These are phyloP conservation scores for Heliocidaris tuberculata DNA, from an alignment of 35 echinoderm and acorn worm genomes.

Conservation along the genomic window DNA sequence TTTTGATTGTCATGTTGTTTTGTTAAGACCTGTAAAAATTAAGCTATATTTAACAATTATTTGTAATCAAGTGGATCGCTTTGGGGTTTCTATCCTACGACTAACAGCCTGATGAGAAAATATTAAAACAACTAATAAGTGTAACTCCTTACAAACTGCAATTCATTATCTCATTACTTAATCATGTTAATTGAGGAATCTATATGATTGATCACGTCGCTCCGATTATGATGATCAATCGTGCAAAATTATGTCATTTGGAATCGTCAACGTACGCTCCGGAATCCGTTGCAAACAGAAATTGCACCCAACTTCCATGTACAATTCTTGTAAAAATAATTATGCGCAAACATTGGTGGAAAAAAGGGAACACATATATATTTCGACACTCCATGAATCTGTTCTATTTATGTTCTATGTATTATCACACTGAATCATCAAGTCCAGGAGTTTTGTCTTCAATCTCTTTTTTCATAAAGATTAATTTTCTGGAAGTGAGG, in stretches of 20 bases:
- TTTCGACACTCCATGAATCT: neutral
- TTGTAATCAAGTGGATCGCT: slow-evolving; percentile 39
- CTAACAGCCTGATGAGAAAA: neutral
- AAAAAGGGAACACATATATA: neutral
- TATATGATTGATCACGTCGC: too few species aligned
- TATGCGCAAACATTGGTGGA: neutral
- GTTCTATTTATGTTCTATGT: neutral
- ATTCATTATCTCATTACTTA: neutral
- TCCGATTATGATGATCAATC: neutral
- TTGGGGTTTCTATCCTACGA: neutral
- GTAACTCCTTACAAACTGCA: neutral
- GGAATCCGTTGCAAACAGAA: neutral
- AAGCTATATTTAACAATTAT: slow-evolving; percentile 32
- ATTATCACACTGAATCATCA: neutral
- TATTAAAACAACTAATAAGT: neutral
- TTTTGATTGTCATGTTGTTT: slow-evolving; percentile 25
- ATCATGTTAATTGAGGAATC: too few species aligned
- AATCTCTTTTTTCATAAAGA: neutral
- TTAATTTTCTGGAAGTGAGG: neutral
- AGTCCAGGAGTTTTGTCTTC: neutral
- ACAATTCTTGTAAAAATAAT: neutral
- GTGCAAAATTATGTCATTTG: neutral
- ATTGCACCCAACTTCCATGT: neutral
- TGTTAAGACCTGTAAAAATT: slow-evolving; percentile 17
- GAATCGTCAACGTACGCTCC: neutral